A percentile compares a stretch with the other conserved stretches of the same genome.
Evolutionary conservation across 2,797 vertebrate species (phyloP).

Genomic region (Aeoliscus strigatus): DNA sequence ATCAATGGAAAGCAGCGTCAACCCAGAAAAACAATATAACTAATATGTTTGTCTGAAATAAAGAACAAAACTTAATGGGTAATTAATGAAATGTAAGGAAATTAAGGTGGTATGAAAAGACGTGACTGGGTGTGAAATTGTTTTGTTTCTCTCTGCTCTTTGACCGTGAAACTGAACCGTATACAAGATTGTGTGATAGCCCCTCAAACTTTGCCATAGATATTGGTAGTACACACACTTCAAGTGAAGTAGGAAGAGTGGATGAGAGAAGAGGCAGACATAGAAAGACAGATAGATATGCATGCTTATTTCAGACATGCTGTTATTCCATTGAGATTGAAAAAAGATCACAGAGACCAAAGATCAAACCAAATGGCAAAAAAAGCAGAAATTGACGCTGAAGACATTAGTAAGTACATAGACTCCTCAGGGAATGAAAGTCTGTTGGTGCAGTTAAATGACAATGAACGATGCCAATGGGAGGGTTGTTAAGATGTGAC

Average conservation of each 20-base stretch:
- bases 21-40: too few relatives aligned
- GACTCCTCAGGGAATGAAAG: slow-evolving; percentile 38
- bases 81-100: slow-evolving; percentile 13
- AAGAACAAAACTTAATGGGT: too few relatives aligned
- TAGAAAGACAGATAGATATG: slow-evolving; percentile 26
- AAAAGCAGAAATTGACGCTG: slow-evolving; percentile 26
- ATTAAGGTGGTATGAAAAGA: too few relatives aligned
- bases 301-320: slow-evolving; percentile 58
- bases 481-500: too few relatives aligned
- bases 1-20: too few relatives aligned
- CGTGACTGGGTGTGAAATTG: too few relatives aligned
- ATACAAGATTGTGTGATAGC: too few relatives aligned
- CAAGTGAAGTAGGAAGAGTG: slow-evolving; percentile 13
- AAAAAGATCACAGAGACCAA: slow-evolving; percentile 42
- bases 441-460: slow-evolving; percentile 40
- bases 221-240: not conserved
- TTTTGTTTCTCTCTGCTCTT: slow-evolving; percentile 57
- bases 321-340: slow-evolving; percentile 35
- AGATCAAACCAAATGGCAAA: slow-evolving; percentile 45
- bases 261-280: slow-evolving; percentile 23
- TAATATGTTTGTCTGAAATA: too few relatives aligned
- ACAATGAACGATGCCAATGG: slow-evolving; percentile 41
- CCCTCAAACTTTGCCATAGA: too few relatives aligned
- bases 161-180: slow-evolving; percentile 43
- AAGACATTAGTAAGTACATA: slow-evolving; percentile 49